Evolutionary conservation across 2,797 vertebrate genomes (phyloP), one percentile per base, ranked within the genome.

Genomic region (Alca torda): DNA sequence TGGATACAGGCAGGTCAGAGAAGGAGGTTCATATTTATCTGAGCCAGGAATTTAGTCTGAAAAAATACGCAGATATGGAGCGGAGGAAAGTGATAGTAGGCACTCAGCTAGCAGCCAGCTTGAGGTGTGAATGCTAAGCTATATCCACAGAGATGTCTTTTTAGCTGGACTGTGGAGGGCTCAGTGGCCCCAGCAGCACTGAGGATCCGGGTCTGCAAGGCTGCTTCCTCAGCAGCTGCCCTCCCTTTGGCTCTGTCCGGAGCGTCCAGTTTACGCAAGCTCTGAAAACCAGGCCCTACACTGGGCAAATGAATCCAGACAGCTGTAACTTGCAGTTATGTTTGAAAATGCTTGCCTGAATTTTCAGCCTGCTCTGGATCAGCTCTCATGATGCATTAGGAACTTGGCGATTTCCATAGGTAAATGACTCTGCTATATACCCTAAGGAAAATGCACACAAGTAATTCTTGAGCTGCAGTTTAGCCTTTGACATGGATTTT

Each of bases 11-110:
- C 84, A 76, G 87, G 43, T 72, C 89, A 87, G 84, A 88, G 84
- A 56, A 91, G 46, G 76, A 93, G 87, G 65, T 69, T 96, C 28
- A 0, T 51, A 41, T 75, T 86, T 91, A 90, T 93, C 90, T 75
- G 78, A 92, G 86, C 26, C 82, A 85, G 87, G 90, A 96, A 95
- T 96, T 96, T 48, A 73, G 75, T 90, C 84, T 72, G 83, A 76
- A 95, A 94, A 96, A 93, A 88, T 87, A 94, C 1, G 13, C 50
- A 91, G 89, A 96, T 92, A 95, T 1, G 43, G 65, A 89, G 56
- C 1, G 4, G 82, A 92, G 70, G 65, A 89, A 91, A 91, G 82
- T 16, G 92, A 94, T 78, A 84, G 82, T 35, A 90, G 90, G 89
- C 76, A 84, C 43, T 72, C 76, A 82, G 64, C 89, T 72, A 56